Percentiles rank a stretch among this genome's conserved stretches.
phyloP scores from a whole-genome alignment of 53 echinoderm and acorn worm species.

The Zoroaster sp. region DNA sequence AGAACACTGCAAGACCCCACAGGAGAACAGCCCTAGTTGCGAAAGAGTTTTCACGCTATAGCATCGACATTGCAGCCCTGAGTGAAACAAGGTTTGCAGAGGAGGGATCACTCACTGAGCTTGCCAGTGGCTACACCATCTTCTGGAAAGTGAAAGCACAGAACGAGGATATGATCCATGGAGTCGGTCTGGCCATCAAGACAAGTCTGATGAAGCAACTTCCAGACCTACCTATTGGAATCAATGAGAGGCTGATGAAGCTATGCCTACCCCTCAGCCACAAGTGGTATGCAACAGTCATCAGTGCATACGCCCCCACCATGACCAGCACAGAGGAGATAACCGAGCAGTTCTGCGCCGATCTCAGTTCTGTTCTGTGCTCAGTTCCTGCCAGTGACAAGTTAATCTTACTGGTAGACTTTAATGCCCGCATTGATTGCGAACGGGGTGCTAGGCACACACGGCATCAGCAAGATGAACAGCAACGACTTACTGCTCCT shows the following conservation, averaged over 20 bases:
- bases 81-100: background rate
- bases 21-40: background rate
- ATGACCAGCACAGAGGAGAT: background rate
- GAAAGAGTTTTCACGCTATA: background rate
- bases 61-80: background rate
- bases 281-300: background rate
- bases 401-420: background rate
- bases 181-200: conserved; percentile 21
- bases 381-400: background rate
- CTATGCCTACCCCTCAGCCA: background rate
- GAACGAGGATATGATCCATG: background rate
- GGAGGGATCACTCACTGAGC: background rate
- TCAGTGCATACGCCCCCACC: conserved; percentile 40
- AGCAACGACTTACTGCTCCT: no score
- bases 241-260: conserved; percentile 32
- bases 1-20: background rate
- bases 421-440: background rate
- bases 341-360: background rate
- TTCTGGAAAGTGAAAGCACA: background rate
- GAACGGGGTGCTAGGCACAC: background rate
- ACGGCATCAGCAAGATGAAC: background rate
- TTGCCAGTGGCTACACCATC: background rate
- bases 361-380: background rate
- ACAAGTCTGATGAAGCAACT: background rate
- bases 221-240: conserved; percentile 1